Evolutionary conservation across 1,140 invertebrate species (phyloP), one percentile per base, ranked within the genome.

Genomic region (Heliconius eleuchia): DNA sequence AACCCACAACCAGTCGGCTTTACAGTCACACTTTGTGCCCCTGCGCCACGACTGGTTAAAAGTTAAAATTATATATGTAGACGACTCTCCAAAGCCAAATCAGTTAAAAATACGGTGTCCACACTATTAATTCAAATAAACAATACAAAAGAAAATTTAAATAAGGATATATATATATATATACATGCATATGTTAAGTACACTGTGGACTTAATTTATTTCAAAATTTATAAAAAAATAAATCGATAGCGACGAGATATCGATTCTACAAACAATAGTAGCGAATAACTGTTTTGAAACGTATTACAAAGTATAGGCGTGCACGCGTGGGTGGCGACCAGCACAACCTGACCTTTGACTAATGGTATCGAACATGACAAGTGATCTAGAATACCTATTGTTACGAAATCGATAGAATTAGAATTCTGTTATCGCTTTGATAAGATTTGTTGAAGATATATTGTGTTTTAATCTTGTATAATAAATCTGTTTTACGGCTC

Each of bases 191-290:
- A n/a, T 4, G 13, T 46, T 3, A 46, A 46, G 13, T 46, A 16
- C 13, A 0, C 4, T 46, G 13, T 16, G 42, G 16, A 46, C 16
- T 16, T 1, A 3, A 57, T n/a, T n/a, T 57, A 57, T 57, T 23
- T 23, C 19, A 23, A 30, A 30, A 57, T 57, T 55, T 23, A n/a
- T 57, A n/a, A 23, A 57, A 23, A 0, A 57, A 57, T 11, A 66
- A 66, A 66, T 30, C 60, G 60, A 66, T 30, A 13, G 0, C 11
- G 30, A 66, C 27, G 13, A 66, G 23, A 27, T 27, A 27, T 66
- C 27, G 27, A 30, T 66, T 30, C 27, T 74, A 88, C 78, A 83
- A 82, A 78, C 73, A n/a, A 71, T 85, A 80, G 82, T 85, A 80
- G 74, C 37, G 23, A n/a, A 76, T 80, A 80, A 80, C 79, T 80